Base-by-base conservation (phyloP, 2,797 vertebrate species). In the Sciurus carolinensis region DNA sequence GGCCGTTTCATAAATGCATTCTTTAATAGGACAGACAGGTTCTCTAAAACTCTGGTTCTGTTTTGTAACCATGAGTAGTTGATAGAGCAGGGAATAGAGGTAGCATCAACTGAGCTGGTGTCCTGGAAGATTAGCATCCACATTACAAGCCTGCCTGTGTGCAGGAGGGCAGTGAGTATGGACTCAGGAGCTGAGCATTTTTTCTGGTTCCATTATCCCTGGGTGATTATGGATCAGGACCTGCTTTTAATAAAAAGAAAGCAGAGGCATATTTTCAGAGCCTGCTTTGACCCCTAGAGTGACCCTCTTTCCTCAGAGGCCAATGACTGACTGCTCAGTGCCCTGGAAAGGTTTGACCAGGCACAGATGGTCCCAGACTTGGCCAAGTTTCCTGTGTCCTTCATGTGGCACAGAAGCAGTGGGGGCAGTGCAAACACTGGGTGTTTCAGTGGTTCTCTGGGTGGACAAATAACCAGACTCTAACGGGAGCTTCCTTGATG, bases 1-100 rank as follows among this genome's bases (percentile, higher is more conserved):
- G 79, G 17, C 9, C 50, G 80, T 80, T 91, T 69, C 59, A 89
- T 87, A 73, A 66, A 47, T 76, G 76, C 47, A 36, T 85, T 90
- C 64, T 94, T 75, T 81, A 54, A 80, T 3, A 17, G 87, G 50
- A 50, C 39, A 57, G 90, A 86, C 7, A 71, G 30, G 28, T 44
- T 62, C 39, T 86, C 3, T 54, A 47, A 80, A 89, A 44, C 4
- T 15, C 1, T 0, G 8, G 44, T n/a, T 87, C 47, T 30, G 2
- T 84, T 71, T 39, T 82, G 69, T 72, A 73, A 54, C 14, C 18
- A 1, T 0, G 5, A 3, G 4, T 14, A 75, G 83, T 18, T 52
- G 52, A 36, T 1, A 0, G 24, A 71, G 26, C 2, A 7, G 4
- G 47, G 4, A 3, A 14, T 4, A 3, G n/a, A 87, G 28, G 15